These are phyloP conservation scores for Ariopsis seemanni DNA, from an alignment of 2,113 vertebrate genomes.

Conservation along the genomic window DNA sequence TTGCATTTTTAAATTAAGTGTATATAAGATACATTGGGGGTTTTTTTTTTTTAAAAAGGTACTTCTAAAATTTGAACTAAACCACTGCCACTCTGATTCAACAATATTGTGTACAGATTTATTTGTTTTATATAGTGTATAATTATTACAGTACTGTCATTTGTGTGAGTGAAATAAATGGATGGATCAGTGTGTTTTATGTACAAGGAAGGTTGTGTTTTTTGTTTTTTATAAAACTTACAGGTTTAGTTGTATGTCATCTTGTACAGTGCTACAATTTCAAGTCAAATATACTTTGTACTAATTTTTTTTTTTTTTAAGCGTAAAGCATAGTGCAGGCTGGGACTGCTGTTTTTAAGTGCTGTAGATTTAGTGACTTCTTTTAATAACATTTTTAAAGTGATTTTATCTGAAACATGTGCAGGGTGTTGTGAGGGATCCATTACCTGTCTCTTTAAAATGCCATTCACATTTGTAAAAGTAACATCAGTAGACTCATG, in stretches of 20 bases:
- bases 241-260: not conserved
- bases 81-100: not conserved
- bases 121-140: conserved; percentile 25
- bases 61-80: not conserved
- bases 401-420: too few relatives aligned
- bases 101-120: conserved; percentile 25
- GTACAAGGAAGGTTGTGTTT: not conserved
- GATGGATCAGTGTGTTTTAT: not conserved
- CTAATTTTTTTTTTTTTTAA: too few relatives aligned
- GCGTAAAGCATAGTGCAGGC: too few relatives aligned
- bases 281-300: too few relatives aligned
- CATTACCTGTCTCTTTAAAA: too few relatives aligned
- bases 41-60: not conserved
- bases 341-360: too few relatives aligned
- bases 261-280: too few relatives aligned
- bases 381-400: too few relatives aligned
- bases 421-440: too few relatives aligned
- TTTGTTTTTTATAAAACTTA: not conserved
- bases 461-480: too few relatives aligned
- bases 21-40: not conserved
- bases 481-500: too few relatives aligned
- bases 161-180: conserved; percentile 23
- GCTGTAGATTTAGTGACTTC: too few relatives aligned
- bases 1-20: not conserved
- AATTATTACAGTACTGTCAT: conserved; percentile 15